Conservation (phyloP, 2,888 invertebrate species). For the Temnothorax rugatulus region DNA sequence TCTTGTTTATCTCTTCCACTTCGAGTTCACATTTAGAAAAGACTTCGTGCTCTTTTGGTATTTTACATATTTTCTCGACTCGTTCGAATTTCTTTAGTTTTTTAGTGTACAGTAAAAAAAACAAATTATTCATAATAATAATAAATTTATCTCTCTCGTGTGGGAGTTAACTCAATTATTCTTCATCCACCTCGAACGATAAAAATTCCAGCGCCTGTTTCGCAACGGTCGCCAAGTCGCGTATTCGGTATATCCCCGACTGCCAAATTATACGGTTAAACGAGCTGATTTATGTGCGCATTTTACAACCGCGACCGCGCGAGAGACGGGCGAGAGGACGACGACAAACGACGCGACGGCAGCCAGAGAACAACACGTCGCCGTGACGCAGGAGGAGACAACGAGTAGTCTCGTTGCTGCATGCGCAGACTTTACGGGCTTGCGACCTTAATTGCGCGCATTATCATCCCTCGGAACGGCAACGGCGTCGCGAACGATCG, state of each 20-base stretch:
- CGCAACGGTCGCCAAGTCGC: neutral
- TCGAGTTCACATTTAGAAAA: neutral
- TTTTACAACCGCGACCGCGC: constrained; percentile 71
- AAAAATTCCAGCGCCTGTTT: constrained; percentile 2
- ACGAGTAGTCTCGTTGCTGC: constrained; percentile 62
- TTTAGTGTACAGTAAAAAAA: neutral
- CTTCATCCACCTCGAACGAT: neutral
- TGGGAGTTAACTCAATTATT: neutral
- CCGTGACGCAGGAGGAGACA: constrained; percentile 63
- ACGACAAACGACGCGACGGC: constrained; percentile 39
- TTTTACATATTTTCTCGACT: neutral
- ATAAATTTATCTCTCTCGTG: neutral
- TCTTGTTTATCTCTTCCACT: constrained; percentile 15
- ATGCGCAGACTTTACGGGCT: constrained; percentile 59
- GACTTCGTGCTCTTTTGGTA: neutral
- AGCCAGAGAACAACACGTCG: neutral
- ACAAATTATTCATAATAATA: neutral
- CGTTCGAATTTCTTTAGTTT: neutral
- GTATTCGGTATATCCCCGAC: constrained; percentile 48
- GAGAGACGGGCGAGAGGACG: constrained; percentile 53
- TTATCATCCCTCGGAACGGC: constrained; percentile 74
- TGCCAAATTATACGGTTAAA: constrained; percentile 84
- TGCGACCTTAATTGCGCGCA: constrained; percentile 81
- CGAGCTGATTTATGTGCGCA: constrained; percentile 83
- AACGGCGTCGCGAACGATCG: constrained; percentile 66